Percentiles rank a stretch among this genome's conserved stretches.
These are phyloP conservation scores for Cyanocitta stelleri DNA, from an alignment of 2,113 vertebrate species.

Conservation along the genomic window DNA sequence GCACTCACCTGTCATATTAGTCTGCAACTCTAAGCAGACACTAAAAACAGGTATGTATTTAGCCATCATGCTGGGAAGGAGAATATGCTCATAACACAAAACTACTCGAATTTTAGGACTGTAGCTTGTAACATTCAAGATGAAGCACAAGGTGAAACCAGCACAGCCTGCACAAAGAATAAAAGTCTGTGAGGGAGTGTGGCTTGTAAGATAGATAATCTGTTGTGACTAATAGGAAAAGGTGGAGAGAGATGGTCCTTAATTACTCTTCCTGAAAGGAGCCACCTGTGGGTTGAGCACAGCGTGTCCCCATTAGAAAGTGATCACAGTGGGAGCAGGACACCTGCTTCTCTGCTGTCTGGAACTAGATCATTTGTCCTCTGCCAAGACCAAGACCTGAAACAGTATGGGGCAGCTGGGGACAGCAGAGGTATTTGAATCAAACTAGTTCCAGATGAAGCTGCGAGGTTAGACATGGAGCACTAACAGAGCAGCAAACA, in stretches of 20 bases:
- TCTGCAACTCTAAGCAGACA: background rate
- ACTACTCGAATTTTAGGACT: background rate
- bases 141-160: background rate
- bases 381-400: background rate
- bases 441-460: background rate
- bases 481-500: background rate
- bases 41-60: background rate
- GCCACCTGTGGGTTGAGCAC: background rate
- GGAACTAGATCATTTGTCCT: background rate
- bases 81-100: background rate
- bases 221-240: background rate
- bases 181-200: background rate
- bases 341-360: background rate
- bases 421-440: background rate
- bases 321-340: background rate
- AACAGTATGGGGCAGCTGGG: background rate
- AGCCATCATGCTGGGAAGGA: background rate
- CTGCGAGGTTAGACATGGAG: background rate
- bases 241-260: background rate
- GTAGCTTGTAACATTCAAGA: background rate
- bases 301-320: background rate
- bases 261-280: constrained; percentile 25
- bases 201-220: background rate
- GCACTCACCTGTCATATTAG: background rate
- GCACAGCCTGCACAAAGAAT: background rate